Base-by-base conservation (phyloP, 2,113 vertebrate species). In the Euleptes europaea region DNA sequence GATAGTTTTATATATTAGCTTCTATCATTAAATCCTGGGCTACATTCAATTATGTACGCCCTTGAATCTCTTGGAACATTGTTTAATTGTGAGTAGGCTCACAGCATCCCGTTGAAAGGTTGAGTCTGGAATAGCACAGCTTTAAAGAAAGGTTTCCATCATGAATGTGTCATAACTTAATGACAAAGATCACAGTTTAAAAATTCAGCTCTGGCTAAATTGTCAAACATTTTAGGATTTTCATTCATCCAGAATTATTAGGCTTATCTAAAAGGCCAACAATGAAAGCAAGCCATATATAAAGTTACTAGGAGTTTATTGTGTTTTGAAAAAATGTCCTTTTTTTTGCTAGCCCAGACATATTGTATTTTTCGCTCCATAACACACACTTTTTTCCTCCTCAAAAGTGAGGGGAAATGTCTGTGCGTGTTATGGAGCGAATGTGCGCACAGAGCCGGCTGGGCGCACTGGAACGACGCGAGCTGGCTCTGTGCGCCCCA, bases 1-100 rank as follows among this genome's bases (percentile, higher is more conserved):
- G 1, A 31, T 88, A 15, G 0, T 19, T 49, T 19, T 80, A 40
- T 90, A 49, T 3, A 14, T 67, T 47, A 69, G 80, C 75, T 17
- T 57, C 80, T 85, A 23, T 88, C 49, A 63, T 60, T 51, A 40
- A 85, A 86, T 28, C 73, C 80, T 83, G 63, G 75, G 78, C 70
- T 49, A 49, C n/a, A 89, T n/a, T 60, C 17, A 88, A 2, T 65
- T 31, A 8, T 2, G 54, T 54, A 83, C 21, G 2, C 15, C 19
- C 11, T 21, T 74, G 5, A 26, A 26, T 1, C 1, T 54, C 66
- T 78, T 0, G 47, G 28, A 89, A 91, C 86, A 60, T 0, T 19
- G 14, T 6, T 73, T 85, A 51, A 65, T 26, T 47, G n/a, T 33
- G 35, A 33, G 13, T 49, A 51, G 44, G 11, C 4, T 1, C 0